Evolutionary conservation across 1,140 invertebrate genomes (phyloP).

Genomic region (Stegodyphus dumicola): DNA sequence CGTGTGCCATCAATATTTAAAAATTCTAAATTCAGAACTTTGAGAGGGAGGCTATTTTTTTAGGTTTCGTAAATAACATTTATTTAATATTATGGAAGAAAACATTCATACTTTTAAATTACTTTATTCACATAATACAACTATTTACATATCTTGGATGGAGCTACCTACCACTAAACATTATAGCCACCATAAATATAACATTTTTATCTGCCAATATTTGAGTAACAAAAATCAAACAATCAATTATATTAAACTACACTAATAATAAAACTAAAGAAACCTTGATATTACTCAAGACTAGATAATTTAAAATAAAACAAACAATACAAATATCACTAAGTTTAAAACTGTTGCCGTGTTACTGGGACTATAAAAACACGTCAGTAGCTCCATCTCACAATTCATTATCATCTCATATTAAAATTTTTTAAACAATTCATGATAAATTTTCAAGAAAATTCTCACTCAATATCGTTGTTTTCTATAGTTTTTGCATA

Average conservation of each 20-base stretch:
- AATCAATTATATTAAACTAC: conserved; percentile 43
- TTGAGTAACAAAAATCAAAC: conserved; percentile 33
- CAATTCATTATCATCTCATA: background rate
- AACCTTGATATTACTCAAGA: conserved; percentile 39
- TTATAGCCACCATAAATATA: conserved; percentile 50
- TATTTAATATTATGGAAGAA: too few relatives aligned
- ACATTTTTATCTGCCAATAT: conserved; percentile 14
- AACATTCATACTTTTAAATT: conserved; percentile 14
- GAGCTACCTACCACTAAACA: conserved; percentile 59
- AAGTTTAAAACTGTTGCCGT: conserved; percentile 33
- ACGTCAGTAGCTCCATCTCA: conserved; percentile 59
- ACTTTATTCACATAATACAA: conserved; percentile 54
- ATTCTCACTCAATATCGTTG: conserved; percentile 1
- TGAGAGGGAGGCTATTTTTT: too few relatives aligned
- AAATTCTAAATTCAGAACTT: too few relatives aligned
- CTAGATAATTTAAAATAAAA: conserved; percentile 50
- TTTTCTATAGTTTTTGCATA: background rate
- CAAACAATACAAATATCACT: conserved; percentile 36
- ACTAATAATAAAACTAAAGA: conserved; percentile 57
- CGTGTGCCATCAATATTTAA: too few relatives aligned
- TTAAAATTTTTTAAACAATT: background rate
- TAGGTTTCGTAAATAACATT: too few relatives aligned
- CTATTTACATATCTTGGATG: conserved; percentile 55
- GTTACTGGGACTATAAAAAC: conserved; percentile 61
- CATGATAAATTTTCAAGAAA: background rate